Evolutionary conservation across 2,113 vertebrate species (phyloP), one percentile per base, ranked within the genome.

Genomic region (Crypturellus undulatus): DNA sequence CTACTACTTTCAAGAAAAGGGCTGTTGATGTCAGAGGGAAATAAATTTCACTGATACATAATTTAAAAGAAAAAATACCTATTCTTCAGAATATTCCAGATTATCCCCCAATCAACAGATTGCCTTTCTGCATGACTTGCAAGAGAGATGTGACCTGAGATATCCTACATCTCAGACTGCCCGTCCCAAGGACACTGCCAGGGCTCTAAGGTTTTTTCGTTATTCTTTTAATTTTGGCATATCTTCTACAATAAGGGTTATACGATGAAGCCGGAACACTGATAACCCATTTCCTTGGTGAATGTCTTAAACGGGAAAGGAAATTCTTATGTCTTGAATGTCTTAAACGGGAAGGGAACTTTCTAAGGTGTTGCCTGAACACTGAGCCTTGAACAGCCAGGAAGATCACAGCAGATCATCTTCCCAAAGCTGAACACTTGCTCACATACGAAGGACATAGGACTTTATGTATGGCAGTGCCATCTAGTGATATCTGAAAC

Each of bases 141-240:
- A 72, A 18, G 12, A 69, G 59, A 73, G 1, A 4, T 56, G 91
- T 80, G 10, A 20, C 10, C 59, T 40, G 24, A 65, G 7, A 68
- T 47, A 8, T 76, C 9, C 4, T 87, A 9, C 16, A 4, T 67
- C 9, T 79, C 51, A 64, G 8, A 60, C 21, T 67, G 6, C 3
- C 62, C 10, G 75, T 73, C 45, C 26, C 43, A 67, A 56, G 16
- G 1, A 5, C 4, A 47, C 2, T 51, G 36, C 4, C 2, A 69
- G 4, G 10, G 14, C 2, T 84, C 8, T 0, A 2, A 4, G 8
- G 36, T 16, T 40, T 3, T 1, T 22, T 36, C 40, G 32, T 3
- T 1, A 69, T 36, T 81, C 16, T 3, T 78, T 28, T 78, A 34
- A 42, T 62, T 73, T 73, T 87, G 1, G 3, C 73, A 6, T 84